Percentiles rank a stretch among this genome's conserved stretches.
phyloP scores from a whole-genome alignment of 1,140 invertebrate species.

The Hyles euphorbiae region DNA sequence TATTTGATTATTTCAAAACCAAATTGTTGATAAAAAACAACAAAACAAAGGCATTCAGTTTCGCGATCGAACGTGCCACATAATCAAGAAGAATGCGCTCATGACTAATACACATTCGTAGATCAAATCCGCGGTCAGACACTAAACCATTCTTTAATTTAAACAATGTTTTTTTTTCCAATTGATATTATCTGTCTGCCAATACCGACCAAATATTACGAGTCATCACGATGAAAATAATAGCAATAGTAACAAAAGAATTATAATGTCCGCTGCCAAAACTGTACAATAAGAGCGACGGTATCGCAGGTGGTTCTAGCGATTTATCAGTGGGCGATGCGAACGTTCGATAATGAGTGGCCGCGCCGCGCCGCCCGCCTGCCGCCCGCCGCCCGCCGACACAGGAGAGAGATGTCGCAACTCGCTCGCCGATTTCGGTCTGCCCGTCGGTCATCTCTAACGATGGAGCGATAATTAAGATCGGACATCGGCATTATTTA shows the following conservation, averaged over 20 bases:
- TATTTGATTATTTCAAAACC: not conserved
- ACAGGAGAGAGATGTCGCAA: slow-evolving; percentile 53
- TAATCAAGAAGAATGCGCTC: too few species aligned
- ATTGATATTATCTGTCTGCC: slow-evolving; percentile 27
- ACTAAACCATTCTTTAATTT: slow-evolving; percentile 22
- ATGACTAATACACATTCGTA: too few species aligned
- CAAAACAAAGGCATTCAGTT: too few species aligned
- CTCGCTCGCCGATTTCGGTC: slow-evolving; percentile 56
- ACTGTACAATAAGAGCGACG: slow-evolving; percentile 45
- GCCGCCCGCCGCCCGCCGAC: slow-evolving; percentile 12
- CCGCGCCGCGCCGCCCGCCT: slow-evolving; percentile 8
- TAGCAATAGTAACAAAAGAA: slow-evolving; percentile 64
- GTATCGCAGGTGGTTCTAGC: slow-evolving; percentile 57
- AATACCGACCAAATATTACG: slow-evolving; percentile 30
- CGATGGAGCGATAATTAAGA: slow-evolving; percentile 72
- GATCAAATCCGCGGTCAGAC: not conserved
- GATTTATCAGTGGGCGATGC: slow-evolving; percentile 60
- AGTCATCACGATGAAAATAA: slow-evolving; percentile 56
- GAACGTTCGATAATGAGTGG: slow-evolving; percentile 51
- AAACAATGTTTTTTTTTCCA: slow-evolving; percentile 23
- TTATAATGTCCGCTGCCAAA: slow-evolving; percentile 65
- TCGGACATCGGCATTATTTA: slow-evolving; percentile 70
- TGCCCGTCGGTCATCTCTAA: slow-evolving; percentile 68
- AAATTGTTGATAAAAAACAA: not conserved
- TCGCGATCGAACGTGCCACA: too few species aligned